Conservation (phyloP, 2,113 vertebrate genomes). For the Bufo bufo region DNA sequence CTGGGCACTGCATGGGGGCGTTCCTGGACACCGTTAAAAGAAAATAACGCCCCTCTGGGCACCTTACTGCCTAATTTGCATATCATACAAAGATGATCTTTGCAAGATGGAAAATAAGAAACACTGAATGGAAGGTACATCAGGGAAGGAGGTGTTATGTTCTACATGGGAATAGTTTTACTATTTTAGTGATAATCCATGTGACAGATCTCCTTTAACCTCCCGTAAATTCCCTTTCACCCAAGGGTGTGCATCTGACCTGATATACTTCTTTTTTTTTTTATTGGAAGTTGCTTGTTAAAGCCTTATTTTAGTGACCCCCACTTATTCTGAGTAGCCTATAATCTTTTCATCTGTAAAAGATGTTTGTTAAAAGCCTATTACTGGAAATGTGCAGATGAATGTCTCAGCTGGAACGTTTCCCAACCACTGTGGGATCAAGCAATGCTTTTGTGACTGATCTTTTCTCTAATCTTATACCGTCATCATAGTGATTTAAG, state of each 20-base stretch:
- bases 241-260: neutral
- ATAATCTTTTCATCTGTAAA: neutral
- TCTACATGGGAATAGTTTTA: too few relatives aligned
- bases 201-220: too few relatives aligned
- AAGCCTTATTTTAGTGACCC: neutral
- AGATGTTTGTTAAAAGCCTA: neutral
- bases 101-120: too few relatives aligned
- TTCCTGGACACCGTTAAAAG: too few relatives aligned
- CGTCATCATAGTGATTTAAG: neutral
- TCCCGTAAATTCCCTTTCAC: too few relatives aligned
- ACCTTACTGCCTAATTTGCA: too few relatives aligned
- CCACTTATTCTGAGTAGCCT: neutral
- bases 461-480: conserved; percentile 13
- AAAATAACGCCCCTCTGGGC: too few relatives aligned
- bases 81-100: too few relatives aligned
- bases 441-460: neutral
- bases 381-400: neutral
- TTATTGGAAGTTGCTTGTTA: neutral
- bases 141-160: too few relatives aligned
- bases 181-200: too few relatives aligned
- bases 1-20: too few relatives aligned
- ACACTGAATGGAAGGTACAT: too few relatives aligned
- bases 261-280: neutral
- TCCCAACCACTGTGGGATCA: conserved; percentile 12
- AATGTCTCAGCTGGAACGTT: neutral